Conservation (phyloP, 2,797 vertebrate genomes). For the Halcyon smyrnensis region DNA sequence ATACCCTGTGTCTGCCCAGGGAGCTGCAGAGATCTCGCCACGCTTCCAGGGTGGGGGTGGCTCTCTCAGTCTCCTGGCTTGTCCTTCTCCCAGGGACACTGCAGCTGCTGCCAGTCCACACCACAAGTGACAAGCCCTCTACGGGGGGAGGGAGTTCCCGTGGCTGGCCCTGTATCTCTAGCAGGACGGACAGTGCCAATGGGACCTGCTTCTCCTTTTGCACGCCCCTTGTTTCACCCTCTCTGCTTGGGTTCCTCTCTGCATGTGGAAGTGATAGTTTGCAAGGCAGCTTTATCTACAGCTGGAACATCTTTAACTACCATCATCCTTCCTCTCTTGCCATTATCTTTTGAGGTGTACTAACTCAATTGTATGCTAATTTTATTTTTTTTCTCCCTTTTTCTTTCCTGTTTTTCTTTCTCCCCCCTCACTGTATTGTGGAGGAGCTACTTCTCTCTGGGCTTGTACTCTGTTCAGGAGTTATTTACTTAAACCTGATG, state of each 20-base stretch:
- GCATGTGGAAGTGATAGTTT: constrained; percentile 39
- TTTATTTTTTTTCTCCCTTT: background rate
- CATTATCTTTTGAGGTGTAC: background rate
- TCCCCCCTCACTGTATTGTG: background rate
- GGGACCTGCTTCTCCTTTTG: constrained; percentile 26
- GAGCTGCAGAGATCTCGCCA: background rate
- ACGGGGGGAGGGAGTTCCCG: background rate
- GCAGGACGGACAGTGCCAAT: background rate
- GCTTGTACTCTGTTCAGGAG: background rate
- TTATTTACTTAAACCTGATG: background rate
- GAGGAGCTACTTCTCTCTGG: background rate
- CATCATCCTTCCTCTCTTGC: constrained; percentile 15
- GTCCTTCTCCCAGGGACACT: background rate
- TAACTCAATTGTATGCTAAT: background rate
- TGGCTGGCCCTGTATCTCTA: background rate
- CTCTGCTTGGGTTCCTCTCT: background rate
- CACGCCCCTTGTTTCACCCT: background rate
- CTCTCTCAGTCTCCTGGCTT: background rate
- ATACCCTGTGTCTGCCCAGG: background rate
- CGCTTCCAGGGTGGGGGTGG: background rate
- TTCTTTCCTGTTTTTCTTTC: background rate
- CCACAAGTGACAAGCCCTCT: accelerated
- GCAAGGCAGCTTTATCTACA: background rate
- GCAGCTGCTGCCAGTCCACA: background rate
- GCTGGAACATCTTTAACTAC: background rate